phyloP scores from a whole-genome alignment of 2,888 invertebrate genomes.

The Nemotelus pantherinus region DNA sequence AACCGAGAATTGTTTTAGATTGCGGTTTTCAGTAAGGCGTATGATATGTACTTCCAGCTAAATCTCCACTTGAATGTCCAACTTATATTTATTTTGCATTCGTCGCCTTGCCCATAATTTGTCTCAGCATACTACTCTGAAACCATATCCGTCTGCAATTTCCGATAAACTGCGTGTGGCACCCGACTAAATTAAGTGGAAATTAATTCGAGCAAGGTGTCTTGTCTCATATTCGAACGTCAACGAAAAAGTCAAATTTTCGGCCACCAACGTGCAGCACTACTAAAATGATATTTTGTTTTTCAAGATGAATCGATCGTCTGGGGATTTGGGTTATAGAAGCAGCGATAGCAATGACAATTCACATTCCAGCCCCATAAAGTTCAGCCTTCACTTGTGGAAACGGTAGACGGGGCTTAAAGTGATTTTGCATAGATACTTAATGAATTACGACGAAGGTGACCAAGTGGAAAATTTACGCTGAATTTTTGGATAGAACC shows the following conservation, averaged over 20 bases:
- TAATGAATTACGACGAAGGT: not conserved
- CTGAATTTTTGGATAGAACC: not conserved
- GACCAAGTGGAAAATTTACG: not conserved
- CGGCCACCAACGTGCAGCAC: conserved; percentile 24
- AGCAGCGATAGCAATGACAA: too few species aligned
- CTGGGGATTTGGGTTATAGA: not conserved
- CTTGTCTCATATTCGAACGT: conserved; percentile 15
- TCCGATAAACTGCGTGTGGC: conserved; percentile 37
- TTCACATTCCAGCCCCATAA: too few species aligned
- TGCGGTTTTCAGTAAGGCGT: too few species aligned
- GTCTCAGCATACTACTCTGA: too few species aligned
- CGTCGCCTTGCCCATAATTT: too few species aligned
- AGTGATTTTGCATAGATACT: too few species aligned
- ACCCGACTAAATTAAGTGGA: conserved; percentile 28
- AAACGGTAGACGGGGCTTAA: too few species aligned
- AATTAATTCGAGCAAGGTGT: conserved; percentile 39
- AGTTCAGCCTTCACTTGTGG: too few species aligned
- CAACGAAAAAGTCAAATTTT: not conserved
- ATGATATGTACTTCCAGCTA: too few species aligned
- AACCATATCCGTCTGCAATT: not conserved
- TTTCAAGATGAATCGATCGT: not conserved
- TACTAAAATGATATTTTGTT: not conserved
- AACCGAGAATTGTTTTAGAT: too few species aligned
- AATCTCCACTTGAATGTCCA: too few species aligned
- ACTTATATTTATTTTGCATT: too few species aligned